These are phyloP conservation scores for Bellardia bayeri DNA, from an alignment of 2,888 invertebrate genomes.

Conservation along the genomic window DNA sequence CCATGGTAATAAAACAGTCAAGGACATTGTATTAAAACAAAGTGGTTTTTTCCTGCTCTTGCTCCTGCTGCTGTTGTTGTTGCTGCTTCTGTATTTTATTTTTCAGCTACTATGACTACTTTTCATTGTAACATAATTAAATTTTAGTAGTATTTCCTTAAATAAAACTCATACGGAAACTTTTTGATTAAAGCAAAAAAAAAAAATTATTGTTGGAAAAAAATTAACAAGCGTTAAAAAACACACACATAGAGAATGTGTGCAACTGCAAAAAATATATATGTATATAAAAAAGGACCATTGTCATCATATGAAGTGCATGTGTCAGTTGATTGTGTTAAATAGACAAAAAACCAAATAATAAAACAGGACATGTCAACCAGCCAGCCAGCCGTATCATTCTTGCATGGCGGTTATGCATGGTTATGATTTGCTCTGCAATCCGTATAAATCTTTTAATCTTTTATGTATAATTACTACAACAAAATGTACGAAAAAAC, in stretches of 20 bases:
- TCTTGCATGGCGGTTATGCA: neutral
- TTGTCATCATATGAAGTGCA: conserved; percentile 53
- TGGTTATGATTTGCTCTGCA: conserved; percentile 26
- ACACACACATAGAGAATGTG: conserved; percentile 7
- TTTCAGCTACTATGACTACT: conserved; percentile 29
- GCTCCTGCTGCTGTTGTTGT: neutral
- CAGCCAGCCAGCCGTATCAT: conserved; percentile 17
- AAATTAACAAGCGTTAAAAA: neutral
- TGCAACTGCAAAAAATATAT: neutral
- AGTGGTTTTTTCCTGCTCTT: conserved; percentile 42
- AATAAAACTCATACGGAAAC: conserved; percentile 56
- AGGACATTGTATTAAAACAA: conserved; percentile 63
- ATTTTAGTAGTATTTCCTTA: conserved; percentile 66
- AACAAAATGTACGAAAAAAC: neutral
- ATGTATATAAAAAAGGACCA: conserved; percentile 2
- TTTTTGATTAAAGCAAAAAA: conserved; percentile 47
- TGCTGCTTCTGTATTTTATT: conserved; percentile 17
- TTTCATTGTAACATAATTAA: conserved; percentile 65
- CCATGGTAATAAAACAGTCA: conserved; percentile 70
- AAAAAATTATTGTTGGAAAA: neutral
- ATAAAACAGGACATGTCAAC: conserved; percentile 52
- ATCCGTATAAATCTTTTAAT: conserved; percentile 46
- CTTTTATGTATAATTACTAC: conserved; percentile 55
- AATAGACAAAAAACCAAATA: conserved; percentile 20
- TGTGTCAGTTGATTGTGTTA: conserved; percentile 46